Percentiles rank a stretch among this genome's conserved stretches.
Evolutionary conservation across 2,797 vertebrate genomes (phyloP).

Genomic region (Gephyroberyx darwinii): DNA sequence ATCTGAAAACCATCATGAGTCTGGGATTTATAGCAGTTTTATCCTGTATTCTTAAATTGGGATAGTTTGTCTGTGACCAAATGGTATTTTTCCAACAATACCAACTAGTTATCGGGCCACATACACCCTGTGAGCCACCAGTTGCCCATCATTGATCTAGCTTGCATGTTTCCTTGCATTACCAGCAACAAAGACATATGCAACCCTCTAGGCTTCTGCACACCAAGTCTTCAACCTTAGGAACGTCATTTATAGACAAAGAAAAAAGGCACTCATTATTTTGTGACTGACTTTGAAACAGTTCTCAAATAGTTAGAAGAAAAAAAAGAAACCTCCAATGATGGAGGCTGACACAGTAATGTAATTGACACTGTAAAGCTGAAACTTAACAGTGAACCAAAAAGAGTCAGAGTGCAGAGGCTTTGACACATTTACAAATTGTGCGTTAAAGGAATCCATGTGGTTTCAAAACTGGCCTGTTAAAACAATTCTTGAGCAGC

Average conservation of each 20-base stretch:
- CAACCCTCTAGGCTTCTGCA: slow-evolving; percentile 8
- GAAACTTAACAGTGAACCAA: slow-evolving; percentile 10
- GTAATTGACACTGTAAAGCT: neutral
- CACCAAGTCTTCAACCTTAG: slow-evolving; percentile 1
- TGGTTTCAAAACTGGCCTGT: slow-evolving; percentile 52
- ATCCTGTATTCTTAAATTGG: no score
- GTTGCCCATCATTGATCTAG: slow-evolving; percentile 12
- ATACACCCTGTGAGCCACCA: neutral
- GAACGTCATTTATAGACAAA: slow-evolving; percentile 4
- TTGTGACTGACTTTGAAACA: slow-evolving; percentile 7
- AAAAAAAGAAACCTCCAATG: slow-evolving; percentile 5
- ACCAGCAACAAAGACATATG: neutral
- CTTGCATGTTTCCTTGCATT: slow-evolving; percentile 24
- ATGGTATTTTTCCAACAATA: neutral
- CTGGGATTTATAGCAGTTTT: neutral
- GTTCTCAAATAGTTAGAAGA: neutral
- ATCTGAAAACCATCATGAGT: neutral
- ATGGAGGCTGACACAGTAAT: neutral
- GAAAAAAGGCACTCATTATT: slow-evolving; percentile 40
- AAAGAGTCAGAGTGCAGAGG: neutral
- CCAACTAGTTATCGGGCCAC: neutral
- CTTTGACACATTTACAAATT: slow-evolving; percentile 33
- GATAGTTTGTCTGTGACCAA: no score
- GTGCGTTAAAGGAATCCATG: slow-evolving; percentile 24
- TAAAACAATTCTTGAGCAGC: slow-evolving; percentile 24